Base-by-base conservation (phyloP, 2,797 vertebrate species). In the Melanotaenia trifasciata region DNA sequence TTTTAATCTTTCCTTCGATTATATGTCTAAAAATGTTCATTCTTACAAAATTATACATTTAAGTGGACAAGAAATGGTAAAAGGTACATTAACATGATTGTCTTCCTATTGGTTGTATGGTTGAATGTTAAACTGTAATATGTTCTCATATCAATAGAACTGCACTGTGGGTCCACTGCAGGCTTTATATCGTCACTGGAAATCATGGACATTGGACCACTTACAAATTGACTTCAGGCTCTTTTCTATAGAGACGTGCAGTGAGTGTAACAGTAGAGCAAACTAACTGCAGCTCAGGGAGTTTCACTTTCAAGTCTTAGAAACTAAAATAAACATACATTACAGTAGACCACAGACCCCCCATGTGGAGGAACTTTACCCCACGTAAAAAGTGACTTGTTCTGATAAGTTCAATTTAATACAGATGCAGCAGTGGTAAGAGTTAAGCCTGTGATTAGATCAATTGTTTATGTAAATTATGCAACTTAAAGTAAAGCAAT, bases 261-360 rank as follows among this genome's bases (percentile, higher is more conserved):
- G 81, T 16, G 60, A 84, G 73, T 63, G 79, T 79, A 92, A 90
- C 76, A 75, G 79, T 61, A 83, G 79, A 85, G 83, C 89, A 90
- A 91, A 92, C 79, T 82, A 86, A 93, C 91, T 76, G 82, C 79
- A 85, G 93, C 88, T 80, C 83, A 86, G 67, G 81, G 91, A 91
- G 88, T 92, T 92, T 90, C 87, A 88, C 86, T 91, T 90, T 87
- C 73, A 86, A 81, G 87, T 89, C 86, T 59, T 65, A 28, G 43
- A 76, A 88, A 82, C 60, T 68, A 81, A 89, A 92, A 92, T 88
- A 94, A 90, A 93, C 85, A 78, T 61, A 78, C 76, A 75, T 94
- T 84, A 90, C 70, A 58, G 75, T 1, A 0, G 92, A 93, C 89
- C 92, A 86, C 72, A 91, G 91, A 84, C 75, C 89, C 0, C 83